Conservation (phyloP, 2,797 vertebrate species). For the Iguana delicatissima region DNA sequence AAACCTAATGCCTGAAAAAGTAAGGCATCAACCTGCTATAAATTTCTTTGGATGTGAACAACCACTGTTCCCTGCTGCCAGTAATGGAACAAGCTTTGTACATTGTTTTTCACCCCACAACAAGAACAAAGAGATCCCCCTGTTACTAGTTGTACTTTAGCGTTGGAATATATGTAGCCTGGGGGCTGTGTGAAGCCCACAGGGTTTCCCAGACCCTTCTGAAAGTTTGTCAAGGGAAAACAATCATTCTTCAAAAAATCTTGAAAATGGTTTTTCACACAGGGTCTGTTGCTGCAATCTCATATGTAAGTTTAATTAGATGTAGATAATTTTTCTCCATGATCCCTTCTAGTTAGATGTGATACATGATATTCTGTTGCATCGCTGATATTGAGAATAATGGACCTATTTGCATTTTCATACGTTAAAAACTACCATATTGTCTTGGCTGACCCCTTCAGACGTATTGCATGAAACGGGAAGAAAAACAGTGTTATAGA, state of each 20-base stretch:
- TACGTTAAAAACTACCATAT: neutral
- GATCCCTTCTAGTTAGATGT: neutral
- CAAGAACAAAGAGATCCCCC: too few species aligned
- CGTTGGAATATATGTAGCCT: too few species aligned
- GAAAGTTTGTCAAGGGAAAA: neutral
- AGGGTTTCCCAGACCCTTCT: too few species aligned
- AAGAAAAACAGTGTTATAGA: neutral
- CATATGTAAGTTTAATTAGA: neutral
- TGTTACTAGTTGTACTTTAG: too few species aligned
- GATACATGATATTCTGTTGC: neutral
- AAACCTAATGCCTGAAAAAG: neutral
- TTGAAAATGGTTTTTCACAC: too few species aligned
- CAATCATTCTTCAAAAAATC: too few species aligned
- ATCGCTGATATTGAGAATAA: neutral
- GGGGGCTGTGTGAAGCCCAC: too few species aligned
- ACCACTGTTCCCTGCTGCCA: too few species aligned
- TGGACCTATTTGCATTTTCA: neutral
- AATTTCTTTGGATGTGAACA: too few species aligned
- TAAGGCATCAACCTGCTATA: neutral
- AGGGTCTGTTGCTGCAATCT: neutral
- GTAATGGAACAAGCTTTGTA: too few species aligned
- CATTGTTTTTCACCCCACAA: too few species aligned
- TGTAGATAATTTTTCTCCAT: neutral
- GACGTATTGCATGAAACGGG: neutral
- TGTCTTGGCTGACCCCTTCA: neutral